These are phyloP conservation scores for Glyphotaelius pellucidus DNA, from an alignment of 2,888 invertebrate species.

Conservation along the genomic window DNA sequence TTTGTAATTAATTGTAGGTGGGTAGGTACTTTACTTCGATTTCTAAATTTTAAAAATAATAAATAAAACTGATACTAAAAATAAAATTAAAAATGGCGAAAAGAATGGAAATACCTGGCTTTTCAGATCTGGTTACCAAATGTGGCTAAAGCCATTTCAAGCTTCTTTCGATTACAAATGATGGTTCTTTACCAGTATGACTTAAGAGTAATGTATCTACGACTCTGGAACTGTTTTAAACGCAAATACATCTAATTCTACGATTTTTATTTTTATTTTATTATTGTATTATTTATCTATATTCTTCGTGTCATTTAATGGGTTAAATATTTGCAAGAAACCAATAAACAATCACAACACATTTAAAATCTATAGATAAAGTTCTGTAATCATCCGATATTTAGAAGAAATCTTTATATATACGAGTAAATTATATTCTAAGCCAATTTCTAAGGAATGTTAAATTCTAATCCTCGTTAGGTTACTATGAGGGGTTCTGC, in stretches of 20 bases:
- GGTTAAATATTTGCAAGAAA: background rate
- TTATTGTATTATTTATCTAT: background rate
- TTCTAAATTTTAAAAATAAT: too few relatives aligned
- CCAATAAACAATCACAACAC: background rate
- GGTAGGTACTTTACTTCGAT: too few relatives aligned
- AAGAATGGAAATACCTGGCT: background rate
- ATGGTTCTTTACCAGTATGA: background rate
- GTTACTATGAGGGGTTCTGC: slow-evolving; percentile 36
- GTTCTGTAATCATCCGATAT: background rate
- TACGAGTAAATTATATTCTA: background rate
- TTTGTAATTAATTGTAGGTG: too few relatives aligned
- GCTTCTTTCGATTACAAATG: background rate
- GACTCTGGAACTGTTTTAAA: too few relatives aligned
- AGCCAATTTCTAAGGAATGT: background rate
- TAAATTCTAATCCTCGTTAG: background rate
- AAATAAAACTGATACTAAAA: too few relatives aligned
- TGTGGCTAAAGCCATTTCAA: background rate
- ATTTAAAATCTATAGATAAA: background rate
- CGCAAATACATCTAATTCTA: too few relatives aligned
- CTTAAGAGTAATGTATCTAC: too few relatives aligned
- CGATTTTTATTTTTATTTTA: background rate
- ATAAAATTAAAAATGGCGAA: too few relatives aligned
- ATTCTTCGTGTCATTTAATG: background rate
- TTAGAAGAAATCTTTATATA: background rate
- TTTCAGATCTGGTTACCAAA: background rate